A percentile compares a stretch with the other conserved stretches of the same genome.
phyloP scores from a whole-genome alignment of 2,113 vertebrate genomes.

The Toxotes jaculatrix region DNA sequence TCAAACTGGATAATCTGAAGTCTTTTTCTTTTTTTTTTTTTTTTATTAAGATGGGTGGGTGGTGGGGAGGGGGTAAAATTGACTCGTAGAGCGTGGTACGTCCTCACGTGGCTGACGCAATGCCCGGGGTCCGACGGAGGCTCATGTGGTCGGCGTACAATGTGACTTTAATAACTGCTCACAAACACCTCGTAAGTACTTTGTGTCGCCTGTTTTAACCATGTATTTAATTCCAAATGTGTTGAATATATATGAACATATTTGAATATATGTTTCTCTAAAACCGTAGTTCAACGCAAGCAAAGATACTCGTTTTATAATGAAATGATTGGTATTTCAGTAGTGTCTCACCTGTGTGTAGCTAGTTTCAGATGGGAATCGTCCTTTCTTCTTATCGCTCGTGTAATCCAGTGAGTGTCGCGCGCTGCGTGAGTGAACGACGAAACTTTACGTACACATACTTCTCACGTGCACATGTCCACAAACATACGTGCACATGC shows the following conservation, averaged over 20 bases:
- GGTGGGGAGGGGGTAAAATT: background rate
- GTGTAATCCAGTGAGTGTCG: background rate
- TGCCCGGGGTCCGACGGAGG: background rate
- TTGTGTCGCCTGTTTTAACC: background rate
- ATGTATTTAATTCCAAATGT: background rate
- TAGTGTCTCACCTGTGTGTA: slow-evolving; percentile 52
- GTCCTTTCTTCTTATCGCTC: background rate
- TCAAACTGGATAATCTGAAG: background rate
- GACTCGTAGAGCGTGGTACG: background rate
- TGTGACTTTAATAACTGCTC: background rate
- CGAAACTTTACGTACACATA: background rate
- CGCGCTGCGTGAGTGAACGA: background rate
- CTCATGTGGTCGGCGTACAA: background rate
- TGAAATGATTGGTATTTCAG: background rate
- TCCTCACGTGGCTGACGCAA: slow-evolving; percentile 49
- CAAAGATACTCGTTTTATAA: background rate
- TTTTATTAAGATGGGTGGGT: too few relatives aligned
- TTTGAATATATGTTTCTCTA: background rate
- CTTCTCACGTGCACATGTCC: background rate
- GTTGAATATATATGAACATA: too few relatives aligned
- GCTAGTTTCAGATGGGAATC: background rate
- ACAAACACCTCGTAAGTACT: slow-evolving; percentile 27
- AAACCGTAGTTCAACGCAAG: background rate
- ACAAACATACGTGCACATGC: background rate
- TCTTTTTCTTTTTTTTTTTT: background rate